Evolutionary conservation across 1,140 invertebrate genomes (phyloP), one percentile per base, ranked within the genome.

Genomic region (Drosophila oshimai): DNA sequence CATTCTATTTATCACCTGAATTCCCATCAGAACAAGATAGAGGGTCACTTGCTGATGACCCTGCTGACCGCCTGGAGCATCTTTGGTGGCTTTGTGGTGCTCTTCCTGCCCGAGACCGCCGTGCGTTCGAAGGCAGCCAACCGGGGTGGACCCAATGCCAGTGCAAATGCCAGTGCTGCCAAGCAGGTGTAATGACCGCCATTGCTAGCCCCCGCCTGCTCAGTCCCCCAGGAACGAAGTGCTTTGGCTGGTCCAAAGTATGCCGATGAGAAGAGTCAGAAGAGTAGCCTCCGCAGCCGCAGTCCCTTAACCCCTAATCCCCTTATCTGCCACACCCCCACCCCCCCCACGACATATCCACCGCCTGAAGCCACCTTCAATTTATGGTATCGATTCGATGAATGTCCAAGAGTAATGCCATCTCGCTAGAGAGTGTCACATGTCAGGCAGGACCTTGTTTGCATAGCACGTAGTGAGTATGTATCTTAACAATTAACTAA

Each of bases 21-120:
- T 5, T 22, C 33, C 6, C 36, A 65, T 10, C 53, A 93, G 92
- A 92, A 89, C 49, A 88, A 88, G 60, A 89, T 92, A 39, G 86
- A 91, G 51, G 68, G 65, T 3, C 87, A 91, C 45, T 75, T 92
- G 45, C 74, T 92, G 15, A 92, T 92, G 90, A 72, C 81, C 3
- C 60, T 92, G 12, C 61, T 93, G 0, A 92, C 92, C 9, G 83
- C 86, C 15, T 91, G 72, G 49, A 91, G 92, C 22, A 74, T 92
- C 13, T 88, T 92, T 42, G 92, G 92, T 3, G 92, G 92, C 9
- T 71, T 92, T 31, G 89, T 92, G n/a, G 88, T 91, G 15, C 69
- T 91, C 34, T 91, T 91, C 36, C 47, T 91, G 41, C 90, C 90
- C 6, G 88, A 90, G 74, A 89, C 88, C 24, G 87, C 89, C 6